phyloP scores from a whole-genome alignment of 2,888 invertebrate species.

The Trissonchulus latispiculum region DNA sequence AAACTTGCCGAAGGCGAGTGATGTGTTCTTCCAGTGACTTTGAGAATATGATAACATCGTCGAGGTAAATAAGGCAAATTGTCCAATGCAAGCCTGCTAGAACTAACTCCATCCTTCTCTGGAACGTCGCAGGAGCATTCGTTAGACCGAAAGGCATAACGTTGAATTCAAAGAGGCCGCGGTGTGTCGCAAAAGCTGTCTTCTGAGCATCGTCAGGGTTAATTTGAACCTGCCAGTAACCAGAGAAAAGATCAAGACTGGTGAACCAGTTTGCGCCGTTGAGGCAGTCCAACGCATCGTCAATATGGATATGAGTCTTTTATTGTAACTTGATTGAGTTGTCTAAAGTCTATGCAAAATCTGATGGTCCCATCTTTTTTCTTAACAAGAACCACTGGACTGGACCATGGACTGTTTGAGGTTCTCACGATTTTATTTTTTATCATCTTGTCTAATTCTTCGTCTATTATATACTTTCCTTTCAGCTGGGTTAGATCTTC shows the following conservation, averaged over 20 bases:
- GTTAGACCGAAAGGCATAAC: neutral
- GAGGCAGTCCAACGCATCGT: neutral
- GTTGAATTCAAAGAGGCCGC: neutral
- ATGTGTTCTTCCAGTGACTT: neutral
- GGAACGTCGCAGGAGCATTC: neutral
- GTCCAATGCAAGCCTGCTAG: neutral
- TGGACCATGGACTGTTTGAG: slow-evolving; percentile 38
- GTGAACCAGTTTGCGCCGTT: neutral
- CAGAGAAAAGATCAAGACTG: neutral
- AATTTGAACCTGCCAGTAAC: neutral
- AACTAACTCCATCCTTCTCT: neutral
- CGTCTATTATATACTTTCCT: neutral
- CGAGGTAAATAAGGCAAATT: neutral
- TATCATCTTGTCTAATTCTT: neutral
- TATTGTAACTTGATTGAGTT: slow-evolving; percentile 26
- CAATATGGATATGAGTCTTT: slow-evolving; percentile 24
- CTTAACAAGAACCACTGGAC: slow-evolving; percentile 39
- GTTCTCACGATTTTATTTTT: slow-evolving; percentile 24
- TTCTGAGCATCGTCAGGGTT: neutral
- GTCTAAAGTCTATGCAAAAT: slow-evolving; percentile 31
- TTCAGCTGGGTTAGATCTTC: neutral
- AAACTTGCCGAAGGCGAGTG: neutral
- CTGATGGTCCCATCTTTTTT: slow-evolving; percentile 35
- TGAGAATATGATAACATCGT: neutral
- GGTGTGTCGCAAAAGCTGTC: slow-evolving; percentile 6